Evolutionary conservation across 2,113 vertebrate genomes (phyloP), one percentile per base, ranked within the genome.

Genomic region (Podarcis muralis): DNA sequence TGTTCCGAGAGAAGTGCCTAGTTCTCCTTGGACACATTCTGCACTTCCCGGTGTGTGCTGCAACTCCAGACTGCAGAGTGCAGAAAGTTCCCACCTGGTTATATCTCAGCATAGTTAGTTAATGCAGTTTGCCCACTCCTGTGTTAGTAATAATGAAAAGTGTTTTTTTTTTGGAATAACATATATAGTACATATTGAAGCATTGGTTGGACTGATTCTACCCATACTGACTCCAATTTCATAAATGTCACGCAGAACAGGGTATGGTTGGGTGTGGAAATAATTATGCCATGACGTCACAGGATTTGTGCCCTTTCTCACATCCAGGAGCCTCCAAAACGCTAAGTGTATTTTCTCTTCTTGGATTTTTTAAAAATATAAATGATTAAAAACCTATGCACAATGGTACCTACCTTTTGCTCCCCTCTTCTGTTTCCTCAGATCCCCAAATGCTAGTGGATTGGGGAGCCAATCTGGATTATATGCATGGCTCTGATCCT

Each of bases 381-480:
- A 87, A 15, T 40, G 4, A 12, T 62, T 76, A 27, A 62, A 88
- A 72, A 18, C 27, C 40, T 88, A 80, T 65, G 27, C 76, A 69
- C 32, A 7, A 37, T 22, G 66, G 7, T 4, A 5, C 16, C 4
- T 74, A 20, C 27, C 25, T 35, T 0, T 0, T 53, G 16, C 35
- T 6, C 3, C 65, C 30, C 0, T 1, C 53, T 27, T 80, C 77
- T 92, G 85, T 6, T 72, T 81, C 22, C 53, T 86, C 85, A 53
- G 78, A 81, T 69, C 81, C 35, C 76, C 79, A 40, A 53, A 59
- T 86, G 3, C 16, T 15, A 91, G 2, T 53, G 48, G 48, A 53
- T 53, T 53, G 48, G 48, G 48, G 48, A 53, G 11, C 9, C 48
- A 53, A 53, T 53, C 48, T 53, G 48, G 11, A 53, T 53, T 53